phyloP scores from a whole-genome alignment of 2,113 vertebrate genomes.

The Megaptera novaeangliae region DNA sequence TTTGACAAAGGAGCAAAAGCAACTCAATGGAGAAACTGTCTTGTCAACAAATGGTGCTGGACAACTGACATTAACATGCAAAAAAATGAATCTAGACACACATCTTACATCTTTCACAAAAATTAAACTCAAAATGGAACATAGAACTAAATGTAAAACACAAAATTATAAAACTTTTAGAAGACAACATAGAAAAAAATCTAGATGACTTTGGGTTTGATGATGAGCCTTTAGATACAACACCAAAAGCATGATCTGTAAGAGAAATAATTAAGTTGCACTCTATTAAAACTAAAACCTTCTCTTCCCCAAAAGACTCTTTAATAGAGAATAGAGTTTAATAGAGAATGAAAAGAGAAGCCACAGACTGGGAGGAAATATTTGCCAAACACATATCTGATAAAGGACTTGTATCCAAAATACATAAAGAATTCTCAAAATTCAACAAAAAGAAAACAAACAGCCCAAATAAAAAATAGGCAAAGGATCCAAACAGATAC shows the following conservation, averaged over 20 bases:
- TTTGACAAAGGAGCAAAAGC: neutral
- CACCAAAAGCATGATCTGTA: neutral
- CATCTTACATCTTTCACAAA: neutral
- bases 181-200: neutral
- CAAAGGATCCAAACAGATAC: neutral
- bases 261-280: neutral
- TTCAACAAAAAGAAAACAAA: neutral
- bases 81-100: neutral
- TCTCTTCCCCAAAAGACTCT: neutral
- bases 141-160: neutral
- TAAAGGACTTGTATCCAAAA: neutral
- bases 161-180: neutral
- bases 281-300: neutral
- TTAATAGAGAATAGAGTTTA: too few relatives aligned
- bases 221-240: neutral
- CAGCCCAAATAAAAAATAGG: neutral
- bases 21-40: neutral
- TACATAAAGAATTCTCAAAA: neutral
- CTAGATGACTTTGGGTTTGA: neutral
- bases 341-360: neutral
- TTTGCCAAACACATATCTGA: neutral
- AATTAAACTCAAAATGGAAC: neutral
- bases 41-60: neutral
- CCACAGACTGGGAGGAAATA: neutral
- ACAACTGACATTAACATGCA: neutral